Percentiles rank a stretch among this genome's conserved stretches.
Evolutionary conservation across 2,113 vertebrate species (phyloP).

Genomic region (Dipodomys ordii): DNA sequence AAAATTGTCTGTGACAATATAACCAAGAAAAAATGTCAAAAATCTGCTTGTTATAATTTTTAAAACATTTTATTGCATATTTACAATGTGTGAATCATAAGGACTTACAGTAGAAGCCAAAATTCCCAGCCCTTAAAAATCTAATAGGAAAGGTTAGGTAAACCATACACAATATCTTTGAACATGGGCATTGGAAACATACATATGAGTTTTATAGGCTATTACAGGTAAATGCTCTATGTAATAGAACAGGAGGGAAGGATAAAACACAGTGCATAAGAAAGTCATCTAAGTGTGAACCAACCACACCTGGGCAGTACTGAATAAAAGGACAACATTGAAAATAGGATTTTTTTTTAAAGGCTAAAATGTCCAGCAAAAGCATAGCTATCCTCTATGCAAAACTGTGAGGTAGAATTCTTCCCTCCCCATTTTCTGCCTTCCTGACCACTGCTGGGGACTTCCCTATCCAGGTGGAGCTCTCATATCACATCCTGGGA

Average conservation of each 20-base stretch:
- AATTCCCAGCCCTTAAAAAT: conserved; percentile 78
- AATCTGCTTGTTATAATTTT: conserved; percentile 65
- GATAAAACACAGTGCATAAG: conserved; percentile 44
- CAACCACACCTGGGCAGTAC: conserved; percentile 2
- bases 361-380: conserved; percentile 61
- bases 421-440: conserved; percentile 55
- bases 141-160: conserved; percentile 60
- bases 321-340: conserved; percentile 45
- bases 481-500: conserved; percentile 19
- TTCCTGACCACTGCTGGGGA: not conserved
- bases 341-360: conserved; percentile 57
- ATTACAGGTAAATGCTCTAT: conserved; percentile 44
- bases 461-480: not conserved
- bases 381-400: conserved; percentile 64
- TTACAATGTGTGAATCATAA: conserved; percentile 77
- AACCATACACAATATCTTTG: conserved; percentile 61
- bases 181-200: conserved; percentile 63
- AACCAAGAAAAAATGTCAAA: conserved; percentile 70
- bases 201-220: conserved; percentile 55
- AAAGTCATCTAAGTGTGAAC: conserved; percentile 46
- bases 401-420: conserved; percentile 78
- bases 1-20: conserved; percentile 52
- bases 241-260: conserved; percentile 42
- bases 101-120: conserved; percentile 79
- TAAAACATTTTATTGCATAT: conserved; percentile 79